phyloP scores from a whole-genome alignment of 1,140 invertebrate species.

The Bombus superbus region DNA sequence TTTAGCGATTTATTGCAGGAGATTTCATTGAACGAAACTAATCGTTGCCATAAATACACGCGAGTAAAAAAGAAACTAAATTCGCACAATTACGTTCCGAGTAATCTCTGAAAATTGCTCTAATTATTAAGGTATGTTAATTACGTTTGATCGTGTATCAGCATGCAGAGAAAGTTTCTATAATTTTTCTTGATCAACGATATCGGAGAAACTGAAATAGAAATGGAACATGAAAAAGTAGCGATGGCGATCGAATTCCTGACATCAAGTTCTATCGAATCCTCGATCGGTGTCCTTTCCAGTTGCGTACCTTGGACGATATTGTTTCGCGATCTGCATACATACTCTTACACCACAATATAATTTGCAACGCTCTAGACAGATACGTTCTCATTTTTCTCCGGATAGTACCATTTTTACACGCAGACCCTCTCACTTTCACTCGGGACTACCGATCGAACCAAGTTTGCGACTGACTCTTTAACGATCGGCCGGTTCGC shows the following conservation, averaged over 20 bases:
- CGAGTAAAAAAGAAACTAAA: neutral
- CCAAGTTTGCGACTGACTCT: constrained; percentile 30
- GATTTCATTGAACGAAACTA: neutral
- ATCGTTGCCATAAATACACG: neutral
- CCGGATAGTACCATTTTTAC: constrained; percentile 53
- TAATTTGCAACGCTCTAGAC: constrained; percentile 52
- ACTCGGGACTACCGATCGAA: constrained; percentile 62
- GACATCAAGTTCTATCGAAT: neutral
- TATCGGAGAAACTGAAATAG: constrained; percentile 40
- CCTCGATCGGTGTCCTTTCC: constrained; percentile 10
- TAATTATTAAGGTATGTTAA: neutral
- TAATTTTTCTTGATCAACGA: constrained; percentile 30
- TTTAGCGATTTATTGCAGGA: too few relatives aligned
- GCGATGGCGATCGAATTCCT: constrained; percentile 21
- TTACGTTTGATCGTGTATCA: neutral
- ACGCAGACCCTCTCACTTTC: constrained; percentile 76
- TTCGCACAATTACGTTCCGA: neutral
- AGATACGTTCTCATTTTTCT: constrained; percentile 55
- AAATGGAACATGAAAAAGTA: constrained; percentile 2
- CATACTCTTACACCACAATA: constrained; percentile 21
- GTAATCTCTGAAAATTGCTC: neutral
- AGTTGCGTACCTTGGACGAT: constrained; percentile 31
- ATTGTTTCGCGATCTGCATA: constrained; percentile 50
- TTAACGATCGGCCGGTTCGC: constrained; percentile 27
- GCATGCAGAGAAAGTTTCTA: constrained; percentile 36